phyloP scores from a whole-genome alignment of 2,888 invertebrate genomes.

The Oxystoma pomonae region DNA sequence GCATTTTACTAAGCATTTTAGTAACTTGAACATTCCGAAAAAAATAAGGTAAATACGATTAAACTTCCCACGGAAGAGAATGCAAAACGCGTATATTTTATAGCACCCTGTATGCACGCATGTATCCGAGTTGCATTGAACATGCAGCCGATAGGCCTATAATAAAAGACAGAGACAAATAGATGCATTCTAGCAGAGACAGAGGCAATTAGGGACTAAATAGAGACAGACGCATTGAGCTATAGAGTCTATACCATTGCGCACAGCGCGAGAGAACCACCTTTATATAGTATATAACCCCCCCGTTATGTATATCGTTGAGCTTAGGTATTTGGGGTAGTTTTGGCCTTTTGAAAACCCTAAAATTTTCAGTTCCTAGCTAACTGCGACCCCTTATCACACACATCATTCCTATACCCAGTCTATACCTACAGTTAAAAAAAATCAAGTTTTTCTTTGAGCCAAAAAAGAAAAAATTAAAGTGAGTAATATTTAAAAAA shows the following conservation, averaged over 20 bases:
- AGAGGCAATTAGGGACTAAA: not conserved
- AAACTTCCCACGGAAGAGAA: no score
- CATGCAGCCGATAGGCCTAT: not conserved
- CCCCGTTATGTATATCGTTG: not conserved
- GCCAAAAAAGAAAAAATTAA: not conserved
- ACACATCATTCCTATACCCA: conserved; percentile 45
- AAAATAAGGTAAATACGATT: no score
- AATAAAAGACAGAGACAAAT: not conserved
- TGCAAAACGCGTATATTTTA: no score
- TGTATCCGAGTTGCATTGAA: not conserved
- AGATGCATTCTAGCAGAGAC: not conserved
- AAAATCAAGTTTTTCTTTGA: conserved; percentile 1
- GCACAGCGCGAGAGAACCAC: not conserved
- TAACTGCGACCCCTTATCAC: conserved; percentile 46
- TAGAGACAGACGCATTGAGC: not conserved
- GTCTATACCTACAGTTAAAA: conserved; percentile 48
- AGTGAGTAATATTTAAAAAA: not conserved
- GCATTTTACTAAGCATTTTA: no score
- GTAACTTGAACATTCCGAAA: no score
- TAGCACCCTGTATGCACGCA: not conserved
- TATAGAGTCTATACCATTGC: not conserved
- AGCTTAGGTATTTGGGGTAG: not conserved
- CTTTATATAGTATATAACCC: not conserved
- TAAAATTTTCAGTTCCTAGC: conserved; percentile 49
- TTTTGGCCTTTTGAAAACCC: conserved; percentile 11